Evolutionary conservation across 2,113 vertebrate genomes (phyloP).

Genomic region (Fulmarus glacialis): DNA sequence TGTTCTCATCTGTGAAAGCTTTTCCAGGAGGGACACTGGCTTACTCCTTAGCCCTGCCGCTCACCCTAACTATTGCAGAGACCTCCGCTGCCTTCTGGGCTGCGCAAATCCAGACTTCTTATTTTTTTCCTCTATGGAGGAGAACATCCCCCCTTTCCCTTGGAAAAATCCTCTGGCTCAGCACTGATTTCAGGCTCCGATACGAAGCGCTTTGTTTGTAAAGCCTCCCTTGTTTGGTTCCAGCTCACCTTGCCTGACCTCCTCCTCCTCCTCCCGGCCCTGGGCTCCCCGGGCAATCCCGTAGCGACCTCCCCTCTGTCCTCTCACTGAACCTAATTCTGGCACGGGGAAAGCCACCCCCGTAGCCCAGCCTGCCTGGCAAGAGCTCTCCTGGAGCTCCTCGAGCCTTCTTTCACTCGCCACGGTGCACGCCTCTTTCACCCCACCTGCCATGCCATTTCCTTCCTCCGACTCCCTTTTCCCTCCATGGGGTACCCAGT

Average conservation of each 20-base stretch:
- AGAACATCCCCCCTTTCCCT: neutral
- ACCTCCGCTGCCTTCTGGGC: neutral
- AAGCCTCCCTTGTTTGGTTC: constrained; percentile 47
- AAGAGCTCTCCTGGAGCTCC: neutral
- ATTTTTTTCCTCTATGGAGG: neutral
- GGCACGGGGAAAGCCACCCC: neutral
- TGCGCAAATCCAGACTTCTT: neutral
- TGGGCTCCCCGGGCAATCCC: neutral
- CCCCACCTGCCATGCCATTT: rapidly evolving
- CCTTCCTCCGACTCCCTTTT: neutral
- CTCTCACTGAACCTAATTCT: neutral
- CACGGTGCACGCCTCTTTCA: rapidly evolving
- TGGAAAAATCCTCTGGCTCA: constrained; percentile 33
- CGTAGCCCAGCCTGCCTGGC: neutral
- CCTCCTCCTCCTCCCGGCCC: neutral
- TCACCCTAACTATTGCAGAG: neutral
- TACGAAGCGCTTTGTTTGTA: constrained; percentile 29
- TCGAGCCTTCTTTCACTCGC: rapidly evolving
- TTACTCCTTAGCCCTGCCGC: neutral
- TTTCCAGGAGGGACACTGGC: neutral
- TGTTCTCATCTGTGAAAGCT: neutral
- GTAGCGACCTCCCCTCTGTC: neutral
- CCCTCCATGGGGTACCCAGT: neutral
- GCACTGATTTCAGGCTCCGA: constrained; percentile 10
- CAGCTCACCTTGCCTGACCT: constrained; percentile 17